These are phyloP conservation scores for Penaeus japonicus DNA, from an alignment of 1,140 invertebrate species.

Conservation along the genomic window DNA sequence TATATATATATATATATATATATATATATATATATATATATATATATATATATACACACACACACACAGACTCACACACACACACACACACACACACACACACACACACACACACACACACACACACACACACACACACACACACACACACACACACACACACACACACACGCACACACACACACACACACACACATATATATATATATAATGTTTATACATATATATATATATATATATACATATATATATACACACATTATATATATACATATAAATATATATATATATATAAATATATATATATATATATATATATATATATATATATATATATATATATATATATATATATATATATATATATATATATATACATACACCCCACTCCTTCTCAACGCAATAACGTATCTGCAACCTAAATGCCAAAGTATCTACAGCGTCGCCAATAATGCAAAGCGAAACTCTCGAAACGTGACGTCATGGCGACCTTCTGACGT, in stretches of 20 bases:
- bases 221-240: neutral
- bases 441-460: neutral
- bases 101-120: neutral
- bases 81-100: neutral
- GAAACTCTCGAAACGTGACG: no score
- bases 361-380: neutral
- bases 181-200: neutral
- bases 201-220: neutral
- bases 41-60: neutral
- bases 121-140: neutral
- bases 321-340: neutral
- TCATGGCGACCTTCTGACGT: no score
- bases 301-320: neutral
- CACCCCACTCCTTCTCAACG: neutral
- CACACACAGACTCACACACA: neutral
- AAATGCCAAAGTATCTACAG: neutral
- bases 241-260: neutral
- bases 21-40: neutral
- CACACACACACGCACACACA: neutral
- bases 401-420: neutral
- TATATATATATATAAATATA: constrained; percentile 6
- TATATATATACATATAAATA: neutral
- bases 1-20: neutral
- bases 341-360: neutral
- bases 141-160: constrained; percentile 13